phyloP scores from a whole-genome alignment of 2,113 vertebrate species.

The Prunella himalayana region DNA sequence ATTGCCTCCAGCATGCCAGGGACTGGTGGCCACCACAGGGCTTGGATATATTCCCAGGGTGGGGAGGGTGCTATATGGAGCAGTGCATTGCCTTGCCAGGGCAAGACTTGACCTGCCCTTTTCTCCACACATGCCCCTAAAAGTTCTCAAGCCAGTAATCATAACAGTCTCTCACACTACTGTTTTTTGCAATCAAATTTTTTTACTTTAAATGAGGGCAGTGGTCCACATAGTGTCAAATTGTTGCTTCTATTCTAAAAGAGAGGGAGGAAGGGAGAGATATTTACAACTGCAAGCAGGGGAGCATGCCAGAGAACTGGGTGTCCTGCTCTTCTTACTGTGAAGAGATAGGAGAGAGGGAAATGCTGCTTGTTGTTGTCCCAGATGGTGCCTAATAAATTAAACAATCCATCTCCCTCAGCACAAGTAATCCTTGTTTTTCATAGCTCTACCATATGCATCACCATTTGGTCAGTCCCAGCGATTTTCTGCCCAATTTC shows the following conservation, averaged over 20 bases:
- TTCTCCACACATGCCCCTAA: background rate
- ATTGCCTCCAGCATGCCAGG: background rate
- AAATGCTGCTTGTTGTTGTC: background rate
- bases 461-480: background rate
- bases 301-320: background rate
- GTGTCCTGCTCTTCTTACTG: background rate
- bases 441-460: background rate
- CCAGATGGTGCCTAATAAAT: background rate
- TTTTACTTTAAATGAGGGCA: background rate
- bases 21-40: no score
- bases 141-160: background rate
- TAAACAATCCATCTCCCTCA: background rate
- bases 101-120: background rate
- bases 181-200: background rate
- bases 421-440: background rate
- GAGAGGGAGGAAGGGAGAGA: background rate
- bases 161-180: background rate
- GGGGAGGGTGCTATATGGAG: accelerated
- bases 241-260: background rate
- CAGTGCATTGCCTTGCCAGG: background rate
- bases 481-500: background rate
- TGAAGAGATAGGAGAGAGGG: background rate
- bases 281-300: background rate
- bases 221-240: accelerated
- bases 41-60: background rate